Percentiles rank a stretch among this genome's conserved stretches.
Evolutionary conservation across 2,888 invertebrate genomes (phyloP).

Genomic region (Andrena trimmerana): DNA sequence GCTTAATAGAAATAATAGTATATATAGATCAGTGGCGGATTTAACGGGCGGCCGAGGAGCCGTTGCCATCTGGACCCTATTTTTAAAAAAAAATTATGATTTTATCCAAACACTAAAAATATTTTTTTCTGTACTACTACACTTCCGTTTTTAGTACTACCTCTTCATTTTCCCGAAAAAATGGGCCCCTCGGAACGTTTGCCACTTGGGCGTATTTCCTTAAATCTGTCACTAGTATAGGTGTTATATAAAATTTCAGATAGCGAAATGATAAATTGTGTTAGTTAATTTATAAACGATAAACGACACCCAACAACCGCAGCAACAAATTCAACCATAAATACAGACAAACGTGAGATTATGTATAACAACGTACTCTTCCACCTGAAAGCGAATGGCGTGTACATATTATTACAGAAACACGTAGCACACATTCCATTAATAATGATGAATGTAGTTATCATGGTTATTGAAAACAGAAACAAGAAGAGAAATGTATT

Average conservation of each 20-base stretch:
- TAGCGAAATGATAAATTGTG: constrained; percentile 27
- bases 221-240: too few species aligned
- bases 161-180: too few species aligned
- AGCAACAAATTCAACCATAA: constrained; percentile 47
- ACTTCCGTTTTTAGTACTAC: too few species aligned
- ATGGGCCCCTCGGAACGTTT: too few species aligned
- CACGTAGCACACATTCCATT: constrained; percentile 27
- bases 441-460: not conserved
- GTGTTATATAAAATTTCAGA: constrained; percentile 11
- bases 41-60: too few species aligned
- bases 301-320: constrained; percentile 52
- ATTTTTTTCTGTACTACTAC: too few species aligned
- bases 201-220: too few species aligned
- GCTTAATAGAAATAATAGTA: constrained; percentile 5
- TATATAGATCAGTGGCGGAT: too few species aligned
- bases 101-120: too few species aligned
- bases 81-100: too few species aligned
- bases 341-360: constrained; percentile 43
- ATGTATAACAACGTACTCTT: constrained; percentile 38
- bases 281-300: constrained; percentile 45
- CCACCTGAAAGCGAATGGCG: constrained; percentile 62
- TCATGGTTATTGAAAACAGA: constrained; percentile 1
- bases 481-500: not conserved
- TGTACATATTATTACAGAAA: constrained; percentile 36
- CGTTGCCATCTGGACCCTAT: too few species aligned